Evolutionary conservation across 2,888 invertebrate species (phyloP).

Genomic region (Phlogophora meticulosa): DNA sequence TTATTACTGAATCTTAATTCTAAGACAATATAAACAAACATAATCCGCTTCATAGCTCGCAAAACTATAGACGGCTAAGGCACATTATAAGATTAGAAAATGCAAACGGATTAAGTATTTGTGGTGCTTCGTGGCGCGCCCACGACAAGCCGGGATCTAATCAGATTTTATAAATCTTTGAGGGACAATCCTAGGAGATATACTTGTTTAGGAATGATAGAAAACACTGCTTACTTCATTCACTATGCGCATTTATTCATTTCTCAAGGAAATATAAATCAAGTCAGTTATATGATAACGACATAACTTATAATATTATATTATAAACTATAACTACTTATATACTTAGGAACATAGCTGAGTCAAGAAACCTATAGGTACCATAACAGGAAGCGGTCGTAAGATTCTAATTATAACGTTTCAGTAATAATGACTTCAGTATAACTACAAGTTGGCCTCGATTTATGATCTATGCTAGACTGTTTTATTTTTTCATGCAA

Average conservation of each 20-base stretch:
- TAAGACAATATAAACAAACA: constrained; percentile 36
- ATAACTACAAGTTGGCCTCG: not conserved
- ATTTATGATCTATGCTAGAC: not conserved
- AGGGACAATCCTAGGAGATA: constrained; percentile 50
- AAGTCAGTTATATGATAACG: constrained; percentile 3
- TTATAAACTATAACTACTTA: constrained; percentile 26
- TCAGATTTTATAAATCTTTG: constrained; percentile 77
- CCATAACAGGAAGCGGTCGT: constrained; percentile 36
- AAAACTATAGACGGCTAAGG: constrained; percentile 79
- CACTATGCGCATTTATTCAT: not conserved
- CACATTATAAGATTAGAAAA: constrained; percentile 89
- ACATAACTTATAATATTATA: not conserved
- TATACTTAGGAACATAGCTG: constrained; percentile 6
- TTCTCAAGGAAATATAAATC: constrained; percentile 22
- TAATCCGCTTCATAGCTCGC: constrained; percentile 27
- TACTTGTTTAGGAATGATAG: constrained; percentile 36
- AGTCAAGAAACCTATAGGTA: constrained; percentile 6
- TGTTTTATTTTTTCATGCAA: not conserved
- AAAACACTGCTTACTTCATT: constrained; percentile 20
- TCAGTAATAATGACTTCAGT: constrained; percentile 9
- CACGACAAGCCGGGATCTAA: constrained; percentile 79
- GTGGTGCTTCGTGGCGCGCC: constrained; percentile 86
- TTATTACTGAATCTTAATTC: not conserved
- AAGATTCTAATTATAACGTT: constrained; percentile 37
- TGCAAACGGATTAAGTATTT: constrained; percentile 89